phyloP scores from a whole-genome alignment of 2,888 invertebrate species.

The Macropis europaea region DNA sequence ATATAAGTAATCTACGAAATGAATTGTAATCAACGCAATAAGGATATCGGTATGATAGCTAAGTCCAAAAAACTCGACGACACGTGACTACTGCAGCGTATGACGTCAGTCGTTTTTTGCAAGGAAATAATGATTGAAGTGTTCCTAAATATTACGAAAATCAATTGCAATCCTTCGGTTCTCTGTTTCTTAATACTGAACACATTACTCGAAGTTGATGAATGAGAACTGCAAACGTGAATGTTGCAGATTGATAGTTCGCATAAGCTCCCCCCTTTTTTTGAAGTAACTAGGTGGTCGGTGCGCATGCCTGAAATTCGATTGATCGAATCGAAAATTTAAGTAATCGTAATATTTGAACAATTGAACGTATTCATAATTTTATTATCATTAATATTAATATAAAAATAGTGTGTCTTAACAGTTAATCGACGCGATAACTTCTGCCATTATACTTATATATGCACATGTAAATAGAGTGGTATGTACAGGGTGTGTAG shows the following conservation, averaged over 20 bases:
- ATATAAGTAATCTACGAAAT: neutral
- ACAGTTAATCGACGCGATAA: no score
- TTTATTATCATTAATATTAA: neutral
- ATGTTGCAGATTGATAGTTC: neutral
- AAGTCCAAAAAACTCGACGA: neutral
- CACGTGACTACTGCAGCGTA: neutral
- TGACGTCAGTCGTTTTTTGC: neutral
- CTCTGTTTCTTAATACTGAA: neutral
- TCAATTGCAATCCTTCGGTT: neutral
- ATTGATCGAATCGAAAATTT: constrained; percentile 21
- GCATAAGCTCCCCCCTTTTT: neutral
- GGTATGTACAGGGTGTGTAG: no score
- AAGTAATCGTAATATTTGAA: constrained; percentile 1
- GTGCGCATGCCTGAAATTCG: constrained; percentile 22
- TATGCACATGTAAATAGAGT: no score
- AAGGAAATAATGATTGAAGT: neutral
- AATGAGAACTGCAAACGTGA: neutral
- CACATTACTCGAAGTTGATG: neutral
- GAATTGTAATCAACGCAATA: neutral
- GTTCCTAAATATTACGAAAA: neutral
- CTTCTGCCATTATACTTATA: no score
- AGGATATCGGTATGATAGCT: neutral
- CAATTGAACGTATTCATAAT: neutral
- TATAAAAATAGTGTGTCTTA: no score
- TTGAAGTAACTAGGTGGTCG: neutral